Conservation (phyloP, 2,888 invertebrate species). For the Crematogaster levior region DNA sequence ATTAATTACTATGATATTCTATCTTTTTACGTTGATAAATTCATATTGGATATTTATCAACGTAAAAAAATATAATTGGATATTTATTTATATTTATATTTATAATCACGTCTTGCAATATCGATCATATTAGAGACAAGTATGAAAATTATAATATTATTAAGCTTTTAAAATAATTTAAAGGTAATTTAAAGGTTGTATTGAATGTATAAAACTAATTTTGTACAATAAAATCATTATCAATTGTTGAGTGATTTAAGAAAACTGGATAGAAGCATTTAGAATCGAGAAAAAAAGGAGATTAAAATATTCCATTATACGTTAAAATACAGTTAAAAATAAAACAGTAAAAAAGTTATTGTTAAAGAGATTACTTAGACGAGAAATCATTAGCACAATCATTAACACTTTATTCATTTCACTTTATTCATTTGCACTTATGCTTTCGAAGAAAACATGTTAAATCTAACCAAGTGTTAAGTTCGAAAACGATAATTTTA, state of each 20-base stretch:
- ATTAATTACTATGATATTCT: neutral
- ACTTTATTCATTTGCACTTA: neutral
- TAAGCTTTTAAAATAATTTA: too few species aligned
- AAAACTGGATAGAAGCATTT: neutral
- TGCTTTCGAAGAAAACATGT: too few species aligned
- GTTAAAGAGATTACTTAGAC: neutral
- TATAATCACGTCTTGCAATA: neutral
- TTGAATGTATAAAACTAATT: neutral
- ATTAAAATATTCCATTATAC: neutral
- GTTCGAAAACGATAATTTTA: neutral
- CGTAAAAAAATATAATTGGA: neutral
- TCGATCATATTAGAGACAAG: neutral
- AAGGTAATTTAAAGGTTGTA: too few species aligned
- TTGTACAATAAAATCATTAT: neutral
- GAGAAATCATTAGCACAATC: neutral
- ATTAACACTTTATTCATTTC: too few species aligned
- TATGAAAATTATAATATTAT: too few species aligned
- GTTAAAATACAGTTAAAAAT: neutral
- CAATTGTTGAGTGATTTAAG: neutral
- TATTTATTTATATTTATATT: too few species aligned
- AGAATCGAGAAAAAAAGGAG: neutral
- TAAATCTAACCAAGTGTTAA: neutral
- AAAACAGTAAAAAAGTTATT: neutral
- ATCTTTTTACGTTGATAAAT: too few species aligned
- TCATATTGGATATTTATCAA: too few species aligned